Base-by-base conservation (phyloP, 2,888 invertebrate genomes). In the Zygogramma bicolorata region DNA sequence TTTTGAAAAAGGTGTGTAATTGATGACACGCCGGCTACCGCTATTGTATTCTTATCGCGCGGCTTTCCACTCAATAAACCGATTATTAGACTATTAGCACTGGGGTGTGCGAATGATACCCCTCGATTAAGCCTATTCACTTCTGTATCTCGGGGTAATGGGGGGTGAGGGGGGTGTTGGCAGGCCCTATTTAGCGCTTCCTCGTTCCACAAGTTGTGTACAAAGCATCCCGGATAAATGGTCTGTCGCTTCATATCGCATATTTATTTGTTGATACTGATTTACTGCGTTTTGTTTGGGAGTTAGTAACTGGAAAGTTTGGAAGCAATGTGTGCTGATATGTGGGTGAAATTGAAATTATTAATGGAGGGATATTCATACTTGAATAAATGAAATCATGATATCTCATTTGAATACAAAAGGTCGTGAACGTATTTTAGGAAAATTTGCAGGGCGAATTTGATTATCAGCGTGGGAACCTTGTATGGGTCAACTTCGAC, bases 51-150 rank as follows among this genome's bases (percentile, higher is more conserved):
- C 86, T 86, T 86, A 86, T 86, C 86, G 81, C 78, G 68, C 81
- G 76, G 83, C 81, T 86, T 86, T 85, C 84, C 86, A 84, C 85
- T 85, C 85, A 86, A 86, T 86, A 86, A 85, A 84, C 82, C 86
- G 86, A 86, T 86, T 85, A 84, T 77, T 80, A 79, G 79, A 80
- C 84, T 81, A 81, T 83, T 84, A 83, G 78, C 81, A 77, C 75
- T 72, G 75, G 70, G 77, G 78, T 77, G 80, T 81, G 81, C 79
- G 77, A 78, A 81, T 80, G 82, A 81, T 81, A 80, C 77, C 77
- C 79, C 66, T 76, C 78, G 80, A 79, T 79, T 80, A 74, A 71
- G 68, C 75, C 61, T 38, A 40, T 61, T 61, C 61, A 61, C 22
- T 40, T 3, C 22, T 38, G 20, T 38, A 61, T 34, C 61, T 61